Conservation (phyloP, 1,140 invertebrate species). For the Chelonus insularis region DNA sequence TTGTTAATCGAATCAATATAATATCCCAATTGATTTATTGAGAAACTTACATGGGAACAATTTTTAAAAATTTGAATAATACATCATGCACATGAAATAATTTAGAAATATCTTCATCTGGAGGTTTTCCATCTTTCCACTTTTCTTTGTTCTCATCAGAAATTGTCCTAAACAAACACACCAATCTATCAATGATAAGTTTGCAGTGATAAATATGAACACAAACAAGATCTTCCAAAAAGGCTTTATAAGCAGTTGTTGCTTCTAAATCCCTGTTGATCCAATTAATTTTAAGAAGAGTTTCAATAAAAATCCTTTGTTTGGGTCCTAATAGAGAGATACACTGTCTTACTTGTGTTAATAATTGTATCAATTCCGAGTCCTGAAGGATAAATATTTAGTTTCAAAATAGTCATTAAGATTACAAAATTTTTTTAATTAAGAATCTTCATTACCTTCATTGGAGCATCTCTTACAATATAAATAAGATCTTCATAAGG, state of each 20-base stretch:
- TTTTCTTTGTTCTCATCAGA: slow-evolving; percentile 42
- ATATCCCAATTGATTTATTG: slow-evolving; percentile 45
- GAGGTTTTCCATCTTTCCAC: slow-evolving; percentile 55
- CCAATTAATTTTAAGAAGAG: slow-evolving; percentile 66
- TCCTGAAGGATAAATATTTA: slow-evolving; percentile 55
- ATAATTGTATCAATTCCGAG: slow-evolving; percentile 60
- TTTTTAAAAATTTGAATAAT: slow-evolving; percentile 60
- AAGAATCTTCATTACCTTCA: slow-evolving; percentile 43
- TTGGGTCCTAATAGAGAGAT: slow-evolving; percentile 62
- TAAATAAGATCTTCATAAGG: slow-evolving; percentile 53
- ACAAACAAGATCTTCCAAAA: slow-evolving; percentile 67
- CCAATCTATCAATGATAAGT: slow-evolving; percentile 63
- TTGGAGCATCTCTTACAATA: slow-evolving; percentile 47
- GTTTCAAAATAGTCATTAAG: slow-evolving; percentile 5
- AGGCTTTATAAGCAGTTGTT: slow-evolving; percentile 63
- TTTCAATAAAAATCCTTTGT: slow-evolving; percentile 66
- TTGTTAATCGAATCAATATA: slow-evolving; percentile 35
- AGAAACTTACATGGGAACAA: slow-evolving; percentile 66
- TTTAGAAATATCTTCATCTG: slow-evolving; percentile 52
- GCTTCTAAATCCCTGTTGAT: slow-evolving; percentile 54
- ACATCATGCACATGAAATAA: slow-evolving; percentile 64
- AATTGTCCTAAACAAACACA: slow-evolving; percentile 63
- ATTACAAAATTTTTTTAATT: no score
- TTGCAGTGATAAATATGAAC: slow-evolving; percentile 67
- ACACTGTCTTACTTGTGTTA: slow-evolving; percentile 63